Base-by-base conservation (phyloP, 2,888 invertebrate genomes). In the Melanostoma mellinum region DNA sequence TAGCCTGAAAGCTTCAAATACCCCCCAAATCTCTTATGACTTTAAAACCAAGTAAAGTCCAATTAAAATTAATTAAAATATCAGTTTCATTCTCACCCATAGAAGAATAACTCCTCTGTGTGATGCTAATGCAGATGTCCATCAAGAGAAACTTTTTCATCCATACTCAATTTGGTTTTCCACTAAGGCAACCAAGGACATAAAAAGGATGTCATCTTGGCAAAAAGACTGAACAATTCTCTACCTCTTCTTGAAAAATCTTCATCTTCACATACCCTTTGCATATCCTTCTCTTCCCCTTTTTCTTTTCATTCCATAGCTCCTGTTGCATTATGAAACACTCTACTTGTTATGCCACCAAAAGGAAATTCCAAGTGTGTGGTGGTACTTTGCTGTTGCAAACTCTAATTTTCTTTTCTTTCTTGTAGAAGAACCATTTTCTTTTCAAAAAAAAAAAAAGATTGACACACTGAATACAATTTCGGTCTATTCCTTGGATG, bases 271-370 rank as follows among this genome's bases (percentile, higher is more conserved):
- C 8, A 20, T 6, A 36, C 35, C 20, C 53, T 48, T 50, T 30
- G 10, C 9, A 63, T 30, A 40, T 50, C 48, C 8, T 46, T 53
- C 38, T 44, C 46, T 44, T 40, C 35, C 30, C 4, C 55, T 56
- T 68, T 68, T 68, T 56, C 55, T 56, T 68, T 68, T 46, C 36
- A 52, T 33, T 4, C 32, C 32, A 52, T 3, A 30, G 9, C 63
- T 71, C 71, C 77, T 77, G 77, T 78, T 78, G 77, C 71, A 77
- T 71, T 71, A 63, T 65, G 48, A 77, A 71, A 77, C 65, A 72
- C 20, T 1, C 20, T 20, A 20, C 71, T 72, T 78, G 69, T 56
- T 63, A 46, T 60, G 75, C 60, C 63, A 71, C 69, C 61, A 56
- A 77, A 71, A 77, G 61, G 61, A 42, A 71, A 71, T 69, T 65